phyloP scores from a whole-genome alignment of 2,888 invertebrate species.

The Lasioglossum villosulum region DNA sequence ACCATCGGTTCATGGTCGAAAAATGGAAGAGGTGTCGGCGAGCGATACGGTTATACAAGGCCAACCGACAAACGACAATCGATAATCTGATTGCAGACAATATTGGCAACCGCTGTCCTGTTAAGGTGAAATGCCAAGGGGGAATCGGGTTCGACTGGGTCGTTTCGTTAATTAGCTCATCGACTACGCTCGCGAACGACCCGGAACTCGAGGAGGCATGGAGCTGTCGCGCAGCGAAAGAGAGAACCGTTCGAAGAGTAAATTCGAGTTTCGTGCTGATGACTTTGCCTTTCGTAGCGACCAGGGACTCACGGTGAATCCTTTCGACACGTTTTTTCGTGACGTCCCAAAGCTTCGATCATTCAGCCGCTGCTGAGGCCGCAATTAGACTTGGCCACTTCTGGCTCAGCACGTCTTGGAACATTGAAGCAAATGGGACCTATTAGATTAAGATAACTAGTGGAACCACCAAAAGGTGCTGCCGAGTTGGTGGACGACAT shows the following conservation, averaged over 20 bases:
- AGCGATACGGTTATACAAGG: background rate
- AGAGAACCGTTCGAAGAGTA: constrained; percentile 32
- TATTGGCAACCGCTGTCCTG: background rate
- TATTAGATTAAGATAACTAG: no score
- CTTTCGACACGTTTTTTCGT: constrained; percentile 24
- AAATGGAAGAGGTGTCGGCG: background rate
- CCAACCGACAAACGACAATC: background rate
- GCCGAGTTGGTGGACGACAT: background rate
- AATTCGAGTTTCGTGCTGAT: constrained; percentile 41
- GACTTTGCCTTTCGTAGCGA: constrained; percentile 46
- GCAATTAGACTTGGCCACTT: no score
- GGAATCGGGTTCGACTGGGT: background rate
- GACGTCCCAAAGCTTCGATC: constrained; percentile 5
- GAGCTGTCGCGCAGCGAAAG: constrained; percentile 21
- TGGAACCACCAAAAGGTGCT: background rate
- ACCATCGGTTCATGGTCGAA: background rate
- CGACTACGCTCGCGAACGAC: constrained; percentile 29
- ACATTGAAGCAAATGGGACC: no score
- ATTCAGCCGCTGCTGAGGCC: background rate
- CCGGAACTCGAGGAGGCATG: background rate
- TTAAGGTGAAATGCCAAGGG: constrained; percentile 16
- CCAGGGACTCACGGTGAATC: constrained; percentile 25
- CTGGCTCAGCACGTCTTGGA: no score
- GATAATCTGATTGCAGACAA: background rate
- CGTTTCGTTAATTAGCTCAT: constrained; percentile 47